Evolutionary conservation across 2,888 invertebrate species (phyloP).

Genomic region (Alentia gelatinosa): DNA sequence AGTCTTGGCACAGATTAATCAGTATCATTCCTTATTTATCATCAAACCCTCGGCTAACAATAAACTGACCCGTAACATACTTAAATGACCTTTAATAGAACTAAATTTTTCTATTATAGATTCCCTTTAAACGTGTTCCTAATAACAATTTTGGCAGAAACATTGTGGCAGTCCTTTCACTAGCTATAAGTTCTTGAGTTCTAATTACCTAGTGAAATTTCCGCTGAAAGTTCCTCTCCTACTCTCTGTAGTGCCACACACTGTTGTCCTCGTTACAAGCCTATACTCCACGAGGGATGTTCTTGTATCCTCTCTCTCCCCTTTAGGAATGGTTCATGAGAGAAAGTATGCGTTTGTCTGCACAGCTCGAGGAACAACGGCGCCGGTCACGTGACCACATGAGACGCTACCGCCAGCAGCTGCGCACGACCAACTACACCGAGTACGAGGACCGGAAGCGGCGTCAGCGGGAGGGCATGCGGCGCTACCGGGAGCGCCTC

Average conservation of each 20-base stretch:
- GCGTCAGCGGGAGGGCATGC: constrained; percentile 27
- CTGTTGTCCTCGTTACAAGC: neutral
- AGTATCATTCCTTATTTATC: too few species aligned
- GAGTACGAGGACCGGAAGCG: constrained; percentile 42
- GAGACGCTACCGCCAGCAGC: constrained; percentile 45
- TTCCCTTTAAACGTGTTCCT: too few species aligned
- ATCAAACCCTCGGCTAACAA: too few species aligned
- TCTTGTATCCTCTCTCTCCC: constrained; percentile 28
- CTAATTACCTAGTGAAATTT: too few species aligned
- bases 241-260: neutral
- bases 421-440: neutral
- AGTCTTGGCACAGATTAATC: too few species aligned
- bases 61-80: too few species aligned
- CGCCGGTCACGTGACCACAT: constrained; percentile 40
- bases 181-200: neutral
- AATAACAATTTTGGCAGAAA: too few species aligned
- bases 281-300: constrained; percentile 23
- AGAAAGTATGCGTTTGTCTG: constrained; percentile 51
- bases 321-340: constrained; percentile 48
- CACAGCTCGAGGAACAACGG: constrained; percentile 41
- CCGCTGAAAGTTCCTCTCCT: neutral
- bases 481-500: constrained; percentile 29
- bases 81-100: too few species aligned
- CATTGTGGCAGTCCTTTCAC: neutral
- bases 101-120: too few species aligned